Evolutionary conservation across 2,888 invertebrate species (phyloP), one percentile per base, ranked within the genome.

Genomic region (Agrochola lota): DNA sequence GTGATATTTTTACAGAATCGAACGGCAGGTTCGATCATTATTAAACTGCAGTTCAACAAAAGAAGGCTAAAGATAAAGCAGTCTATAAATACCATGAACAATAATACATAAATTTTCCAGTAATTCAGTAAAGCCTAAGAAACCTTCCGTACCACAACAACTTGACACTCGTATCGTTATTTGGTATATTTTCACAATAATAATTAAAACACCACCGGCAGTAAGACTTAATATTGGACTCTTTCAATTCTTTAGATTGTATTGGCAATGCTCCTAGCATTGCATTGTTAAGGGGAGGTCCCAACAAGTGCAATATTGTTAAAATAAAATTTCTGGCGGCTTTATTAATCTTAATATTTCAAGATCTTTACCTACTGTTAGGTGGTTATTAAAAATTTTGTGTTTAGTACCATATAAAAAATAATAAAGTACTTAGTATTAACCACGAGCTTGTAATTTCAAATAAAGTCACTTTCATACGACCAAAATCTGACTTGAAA

Each of bases 191-290:
- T 74, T 73, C 46, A 46, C 57, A 70, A 79, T 57, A 77, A 75
- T 75, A 72, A 81, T 87, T 78, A 87, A 78, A 71, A 81, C 35
- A 71, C 52, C 55, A 69, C 0, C 9, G 62, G 57, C 80, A 74
- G 67, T 76, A 67, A 74, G 74, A 64, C 77, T 84, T 74, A 82
- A 78, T 87, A 82, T 80, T 86, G 83, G 71, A 86, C 77, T 72
- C 74, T 74, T 78, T 77, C 86, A 81, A 85, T 87, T 80, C 82
- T 85, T 87, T 63, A 81, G 80, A 85, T 85, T 83, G 85, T 85
- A 85, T 87, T 87, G 87, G 87, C 86, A 85, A 80, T 69, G 85
- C 74, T 80, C 80, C 85, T 78, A 74, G 76, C 72, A 78, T 78
- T 62, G 78, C 75, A 77, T 30, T 55, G 74, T 85, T 87, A 87